These are phyloP conservation scores for Acyrthosiphon pisum DNA, from an alignment of 1,140 invertebrate genomes.

Conservation along the genomic window DNA sequence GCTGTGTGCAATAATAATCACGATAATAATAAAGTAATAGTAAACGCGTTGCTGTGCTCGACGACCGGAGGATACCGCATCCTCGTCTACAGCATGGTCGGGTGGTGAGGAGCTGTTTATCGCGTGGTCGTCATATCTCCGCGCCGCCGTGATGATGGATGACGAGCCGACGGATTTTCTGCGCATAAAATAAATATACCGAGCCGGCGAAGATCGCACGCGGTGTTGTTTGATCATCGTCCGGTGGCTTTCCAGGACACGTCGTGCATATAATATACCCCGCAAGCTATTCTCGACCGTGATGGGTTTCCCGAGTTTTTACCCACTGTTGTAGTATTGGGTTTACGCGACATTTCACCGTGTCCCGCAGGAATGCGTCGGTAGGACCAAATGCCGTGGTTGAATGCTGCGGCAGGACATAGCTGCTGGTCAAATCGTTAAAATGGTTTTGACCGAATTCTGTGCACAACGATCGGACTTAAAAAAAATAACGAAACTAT, in stretches of 20 bases:
- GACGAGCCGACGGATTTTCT: conserved; percentile 27
- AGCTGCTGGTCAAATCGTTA: no score
- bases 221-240: background rate
- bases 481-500: no score
- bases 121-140: background rate
- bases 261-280: background rate
- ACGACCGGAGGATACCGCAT: background rate
- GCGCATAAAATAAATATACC: conserved; percentile 8
- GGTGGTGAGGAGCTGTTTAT: background rate
- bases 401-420: no score
- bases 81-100: background rate
- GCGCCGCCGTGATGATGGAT: conserved; percentile 43
- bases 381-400: no score
- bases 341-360: no score
- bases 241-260: conserved; percentile 36
- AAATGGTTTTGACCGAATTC: no score
- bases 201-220: background rate
- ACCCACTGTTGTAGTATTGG: background rate
- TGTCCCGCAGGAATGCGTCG: background rate
- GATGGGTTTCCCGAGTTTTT: background rate
- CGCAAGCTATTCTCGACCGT: background rate
- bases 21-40: background rate
- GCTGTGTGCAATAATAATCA: background rate
- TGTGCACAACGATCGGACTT: no score
- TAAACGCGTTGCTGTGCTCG: background rate